phyloP scores from a whole-genome alignment of 2,113 vertebrate species.

The Thinocorus orbignyianus region DNA sequence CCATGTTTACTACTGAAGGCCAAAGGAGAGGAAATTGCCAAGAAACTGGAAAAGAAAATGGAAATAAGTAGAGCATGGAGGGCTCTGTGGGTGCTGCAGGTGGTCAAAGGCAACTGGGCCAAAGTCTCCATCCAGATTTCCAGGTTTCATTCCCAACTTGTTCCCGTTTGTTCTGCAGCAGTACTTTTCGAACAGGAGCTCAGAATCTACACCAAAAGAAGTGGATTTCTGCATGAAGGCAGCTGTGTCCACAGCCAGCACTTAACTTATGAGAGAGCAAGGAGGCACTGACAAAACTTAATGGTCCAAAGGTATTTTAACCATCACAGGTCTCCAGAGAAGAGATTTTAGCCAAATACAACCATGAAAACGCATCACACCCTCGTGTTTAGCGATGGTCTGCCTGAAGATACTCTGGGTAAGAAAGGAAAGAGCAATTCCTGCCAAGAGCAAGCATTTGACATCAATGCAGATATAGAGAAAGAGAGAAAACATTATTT shows the following conservation, averaged over 20 bases:
- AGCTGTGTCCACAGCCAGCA: background rate
- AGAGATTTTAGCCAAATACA: background rate
- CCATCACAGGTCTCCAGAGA: background rate
- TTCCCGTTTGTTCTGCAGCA: background rate
- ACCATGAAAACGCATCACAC: background rate
- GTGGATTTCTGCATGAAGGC: background rate
- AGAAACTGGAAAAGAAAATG: background rate
- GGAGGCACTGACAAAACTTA: background rate
- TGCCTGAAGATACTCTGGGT: background rate
- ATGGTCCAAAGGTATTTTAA: background rate
- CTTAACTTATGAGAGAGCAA: background rate
- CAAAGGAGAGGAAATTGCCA: background rate
- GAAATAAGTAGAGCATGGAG: background rate
- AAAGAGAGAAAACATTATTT: constrained; percentile 11
- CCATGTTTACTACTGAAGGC: background rate
- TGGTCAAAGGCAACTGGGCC: background rate
- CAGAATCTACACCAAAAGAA: background rate
- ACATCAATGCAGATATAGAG: background rate
- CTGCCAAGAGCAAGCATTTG: background rate
- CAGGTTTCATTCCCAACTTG: background rate
- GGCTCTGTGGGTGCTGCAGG: background rate
- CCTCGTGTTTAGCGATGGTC: rapidly evolving
- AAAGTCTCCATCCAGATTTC: background rate
- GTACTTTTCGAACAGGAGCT: background rate
- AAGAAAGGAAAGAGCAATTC: background rate